These are phyloP conservation scores for Muschampia plurimacula DNA, from an alignment of 2,888 invertebrate species.

Conservation along the genomic window DNA sequence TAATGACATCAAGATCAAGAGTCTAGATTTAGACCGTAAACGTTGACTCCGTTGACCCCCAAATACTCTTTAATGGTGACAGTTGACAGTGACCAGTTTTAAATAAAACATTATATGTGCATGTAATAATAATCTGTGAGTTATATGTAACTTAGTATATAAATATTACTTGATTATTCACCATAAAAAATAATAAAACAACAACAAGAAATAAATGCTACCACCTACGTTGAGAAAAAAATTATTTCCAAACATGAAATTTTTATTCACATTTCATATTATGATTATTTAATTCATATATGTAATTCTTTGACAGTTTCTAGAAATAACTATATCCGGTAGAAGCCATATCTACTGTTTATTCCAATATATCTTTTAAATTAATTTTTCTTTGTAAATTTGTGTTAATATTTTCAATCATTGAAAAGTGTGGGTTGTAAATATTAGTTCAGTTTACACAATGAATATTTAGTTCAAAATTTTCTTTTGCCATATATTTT, in stretches of 20 bases:
- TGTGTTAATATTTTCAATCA: slow-evolving; percentile 4
- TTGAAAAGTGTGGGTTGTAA: slow-evolving; percentile 5
- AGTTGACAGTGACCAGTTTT: no score
- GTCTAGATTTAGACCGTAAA: no score
- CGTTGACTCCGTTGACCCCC: no score
- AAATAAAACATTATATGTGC: no score
- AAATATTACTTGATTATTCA: no score
- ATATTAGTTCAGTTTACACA: background rate
- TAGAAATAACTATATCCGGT: slow-evolving; percentile 13
- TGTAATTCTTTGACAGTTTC: background rate
- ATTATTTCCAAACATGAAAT: background rate
- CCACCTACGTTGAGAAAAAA: background rate
- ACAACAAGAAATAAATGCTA: background rate
- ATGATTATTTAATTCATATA: slow-evolving; percentile 3
- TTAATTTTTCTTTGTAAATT: background rate
- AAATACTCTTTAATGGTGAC: no score
- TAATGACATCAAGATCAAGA: no score
- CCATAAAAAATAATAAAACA: background rate
- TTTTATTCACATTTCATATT: background rate
- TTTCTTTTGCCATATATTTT: slow-evolving; percentile 69
- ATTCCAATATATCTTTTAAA: background rate
- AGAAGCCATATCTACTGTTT: slow-evolving; percentile 30
- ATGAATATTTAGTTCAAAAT: slow-evolving; percentile 35
- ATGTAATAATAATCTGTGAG: no score
- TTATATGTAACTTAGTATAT: no score